phyloP scores from a whole-genome alignment of 2,888 invertebrate genomes.

The Agrotis puta region DNA sequence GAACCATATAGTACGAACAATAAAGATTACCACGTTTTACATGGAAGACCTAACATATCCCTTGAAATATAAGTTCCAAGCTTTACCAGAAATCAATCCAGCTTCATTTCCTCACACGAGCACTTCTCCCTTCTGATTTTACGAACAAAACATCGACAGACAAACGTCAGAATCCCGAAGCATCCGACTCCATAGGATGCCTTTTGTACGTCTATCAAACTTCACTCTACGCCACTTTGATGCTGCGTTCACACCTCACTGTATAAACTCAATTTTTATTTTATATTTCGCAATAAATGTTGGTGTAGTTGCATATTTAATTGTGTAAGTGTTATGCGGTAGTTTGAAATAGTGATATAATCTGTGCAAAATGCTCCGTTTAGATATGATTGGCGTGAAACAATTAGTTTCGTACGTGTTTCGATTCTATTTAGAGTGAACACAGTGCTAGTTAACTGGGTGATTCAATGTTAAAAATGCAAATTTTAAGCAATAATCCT shows the following conservation, averaged over 20 bases:
- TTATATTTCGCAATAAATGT: conserved; percentile 41
- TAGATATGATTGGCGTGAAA: conserved; percentile 41
- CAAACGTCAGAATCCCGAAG: conserved; percentile 48
- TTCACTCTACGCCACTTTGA: conserved; percentile 14
- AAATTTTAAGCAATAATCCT: neutral
- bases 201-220: conserved; percentile 53
- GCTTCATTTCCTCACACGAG: conserved; percentile 31
- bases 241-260: conserved; percentile 36
- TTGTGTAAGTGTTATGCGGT: conserved; percentile 50
- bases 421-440: neutral
- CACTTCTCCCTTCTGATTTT: conserved; percentile 21
- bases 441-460: neutral
- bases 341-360: conserved; percentile 44
- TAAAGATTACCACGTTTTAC: neutral
- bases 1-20: neutral
- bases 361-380: conserved; percentile 45
- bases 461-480: neutral
- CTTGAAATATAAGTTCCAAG: neutral
- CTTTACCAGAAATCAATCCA: conserved; percentile 22
- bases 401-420: conserved; percentile 14
- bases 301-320: conserved; percentile 39
- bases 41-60: neutral
- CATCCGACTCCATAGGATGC: conserved; percentile 30
- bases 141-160: conserved; percentile 59
- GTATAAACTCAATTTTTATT: conserved; percentile 24